phyloP scores from a whole-genome alignment of 1,140 invertebrate genomes.

The Harlomillsia oculata region DNA sequence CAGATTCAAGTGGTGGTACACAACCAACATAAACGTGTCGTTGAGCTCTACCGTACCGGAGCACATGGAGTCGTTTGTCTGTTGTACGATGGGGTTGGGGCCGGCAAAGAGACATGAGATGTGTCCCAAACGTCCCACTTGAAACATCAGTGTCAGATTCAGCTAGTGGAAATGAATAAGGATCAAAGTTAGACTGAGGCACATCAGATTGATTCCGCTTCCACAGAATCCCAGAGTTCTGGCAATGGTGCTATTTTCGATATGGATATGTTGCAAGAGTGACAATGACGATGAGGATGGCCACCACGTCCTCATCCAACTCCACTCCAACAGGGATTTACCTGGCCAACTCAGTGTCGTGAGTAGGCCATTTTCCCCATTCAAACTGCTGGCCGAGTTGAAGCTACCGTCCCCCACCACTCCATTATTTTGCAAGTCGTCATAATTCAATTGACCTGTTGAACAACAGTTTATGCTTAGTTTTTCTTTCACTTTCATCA shows the following conservation, averaged over 20 bases:
- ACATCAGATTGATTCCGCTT: slow-evolving; percentile 27
- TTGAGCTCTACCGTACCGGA: too few species aligned
- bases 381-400: background rate
- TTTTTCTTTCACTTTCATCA: too few species aligned
- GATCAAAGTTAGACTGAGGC: slow-evolving; percentile 25
- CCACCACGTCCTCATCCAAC: too few species aligned
- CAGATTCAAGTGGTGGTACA: too few species aligned
- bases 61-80: too few species aligned
- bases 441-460: slow-evolving; percentile 26
- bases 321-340: too few species aligned
- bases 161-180: slow-evolving; percentile 30
- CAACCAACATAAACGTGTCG: too few species aligned
- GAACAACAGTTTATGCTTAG: too few species aligned
- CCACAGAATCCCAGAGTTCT: slow-evolving; percentile 12
- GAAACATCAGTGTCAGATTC: slow-evolving; percentile 18
- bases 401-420: background rate
- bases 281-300: too few species aligned
- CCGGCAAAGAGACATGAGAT: background rate
- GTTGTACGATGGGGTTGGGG: too few species aligned
- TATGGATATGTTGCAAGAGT: slow-evolving; percentile 11
- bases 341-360: too few species aligned
- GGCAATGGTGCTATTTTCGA: background rate
- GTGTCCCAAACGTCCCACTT: slow-evolving; percentile 17
- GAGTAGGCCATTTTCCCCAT: too few species aligned
- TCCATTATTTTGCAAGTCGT: slow-evolving; percentile 15